Conservation (phyloP, 2,888 invertebrate species). For the Gymnoscelis rufifasciata region DNA sequence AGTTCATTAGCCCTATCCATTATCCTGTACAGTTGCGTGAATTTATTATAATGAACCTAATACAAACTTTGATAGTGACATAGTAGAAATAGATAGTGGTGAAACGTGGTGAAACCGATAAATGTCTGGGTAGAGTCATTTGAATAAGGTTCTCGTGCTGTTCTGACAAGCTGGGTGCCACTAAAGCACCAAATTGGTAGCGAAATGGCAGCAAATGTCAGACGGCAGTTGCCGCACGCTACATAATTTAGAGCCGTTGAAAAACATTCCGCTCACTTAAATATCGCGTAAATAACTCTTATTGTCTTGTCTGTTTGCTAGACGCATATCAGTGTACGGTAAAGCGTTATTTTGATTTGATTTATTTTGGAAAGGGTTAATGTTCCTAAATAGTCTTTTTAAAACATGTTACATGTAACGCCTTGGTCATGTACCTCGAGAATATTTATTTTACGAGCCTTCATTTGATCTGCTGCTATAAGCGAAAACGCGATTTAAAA, state of each 20-base stretch:
- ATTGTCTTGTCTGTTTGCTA: slow-evolving; percentile 61
- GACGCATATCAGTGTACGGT: slow-evolving; percentile 47
- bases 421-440: no score
- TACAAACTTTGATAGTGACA: slow-evolving; percentile 31
- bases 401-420: no score
- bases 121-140: slow-evolving; percentile 22
- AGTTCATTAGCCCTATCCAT: slow-evolving; percentile 33
- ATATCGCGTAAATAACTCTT: slow-evolving; percentile 59
- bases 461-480: no score
- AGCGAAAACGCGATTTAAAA: no score
- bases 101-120: slow-evolving; percentile 28
- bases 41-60: slow-evolving; percentile 32
- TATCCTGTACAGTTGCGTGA: slow-evolving; percentile 29
- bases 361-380: background rate
- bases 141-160: slow-evolving; percentile 37
- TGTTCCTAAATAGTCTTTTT: background rate
- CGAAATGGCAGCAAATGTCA: slow-evolving; percentile 20
- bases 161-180: slow-evolving; percentile 29
- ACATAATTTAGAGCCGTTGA: slow-evolving; percentile 50
- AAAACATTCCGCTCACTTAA: slow-evolving; percentile 57
- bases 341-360: slow-evolving; percentile 55
- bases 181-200: slow-evolving; percentile 10
- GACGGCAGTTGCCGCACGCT: slow-evolving; percentile 41
- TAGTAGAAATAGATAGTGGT: slow-evolving; percentile 35
- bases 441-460: no score